phyloP scores from a whole-genome alignment of 2,797 vertebrate species.

The Remorina albescens region DNA sequence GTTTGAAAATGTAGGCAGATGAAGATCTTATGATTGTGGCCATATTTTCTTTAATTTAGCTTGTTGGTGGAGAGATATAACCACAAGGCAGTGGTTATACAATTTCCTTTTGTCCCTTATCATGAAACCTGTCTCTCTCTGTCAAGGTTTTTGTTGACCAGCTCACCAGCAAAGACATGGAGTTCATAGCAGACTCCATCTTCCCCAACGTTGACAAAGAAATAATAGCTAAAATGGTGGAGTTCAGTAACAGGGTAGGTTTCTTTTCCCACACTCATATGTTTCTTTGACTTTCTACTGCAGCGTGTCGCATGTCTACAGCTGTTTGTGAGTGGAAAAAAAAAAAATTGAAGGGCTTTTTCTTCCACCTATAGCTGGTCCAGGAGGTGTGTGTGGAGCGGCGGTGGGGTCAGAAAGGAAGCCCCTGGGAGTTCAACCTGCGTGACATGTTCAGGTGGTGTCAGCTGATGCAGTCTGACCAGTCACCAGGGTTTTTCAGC shows the following conservation, averaged over 20 bases:
- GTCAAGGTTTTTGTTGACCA: constrained; percentile 95
- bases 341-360: no score
- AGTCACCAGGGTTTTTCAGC: constrained; percentile 91
- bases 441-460: constrained; percentile 98
- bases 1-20: no score
- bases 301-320: background rate
- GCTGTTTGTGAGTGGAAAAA: no score
- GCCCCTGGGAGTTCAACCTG: constrained; percentile 98
- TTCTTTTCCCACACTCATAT: background rate
- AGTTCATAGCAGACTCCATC: constrained; percentile 91
- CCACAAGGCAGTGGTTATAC: no score
- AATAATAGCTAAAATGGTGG: constrained; percentile 93
- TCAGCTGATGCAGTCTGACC: constrained; percentile 96
- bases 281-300: background rate
- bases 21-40: no score
- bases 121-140: background rate
- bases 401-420: constrained; percentile 95
- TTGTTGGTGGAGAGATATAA: no score
- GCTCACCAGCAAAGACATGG: constrained; percentile 93
- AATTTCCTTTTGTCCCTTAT: background rate
- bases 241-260: constrained; percentile 93
- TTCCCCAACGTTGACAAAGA: constrained; percentile 91
- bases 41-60: no score
- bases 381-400: constrained; percentile 90
- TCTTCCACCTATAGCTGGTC: constrained; percentile 84